Conservation (phyloP, 2,113 vertebrate genomes). For the Cercocebus atys region DNA sequence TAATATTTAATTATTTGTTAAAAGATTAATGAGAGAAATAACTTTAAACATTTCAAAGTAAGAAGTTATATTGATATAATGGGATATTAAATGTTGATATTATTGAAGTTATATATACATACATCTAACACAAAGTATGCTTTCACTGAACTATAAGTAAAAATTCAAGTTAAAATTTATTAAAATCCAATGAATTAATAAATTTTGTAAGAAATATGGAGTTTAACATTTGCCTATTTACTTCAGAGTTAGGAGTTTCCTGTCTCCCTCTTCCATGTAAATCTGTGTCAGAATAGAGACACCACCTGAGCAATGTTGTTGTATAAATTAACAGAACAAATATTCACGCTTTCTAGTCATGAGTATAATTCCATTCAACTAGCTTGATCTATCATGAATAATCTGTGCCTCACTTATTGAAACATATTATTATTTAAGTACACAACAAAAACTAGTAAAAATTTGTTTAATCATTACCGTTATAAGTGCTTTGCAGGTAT, state of each 20-base stretch:
- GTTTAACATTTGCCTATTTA: neutral
- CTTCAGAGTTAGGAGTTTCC: neutral
- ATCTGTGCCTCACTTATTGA: neutral
- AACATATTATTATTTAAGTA: neutral
- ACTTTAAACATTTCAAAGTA: neutral
- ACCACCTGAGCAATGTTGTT: neutral
- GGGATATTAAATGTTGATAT: neutral
- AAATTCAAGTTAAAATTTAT: neutral
- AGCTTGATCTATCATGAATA: neutral
- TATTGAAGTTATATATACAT: neutral
- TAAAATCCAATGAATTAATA: neutral
- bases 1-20: neutral
- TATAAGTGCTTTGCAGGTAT: neutral
- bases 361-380: neutral
- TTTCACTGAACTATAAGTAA: neutral
- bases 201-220: neutral
- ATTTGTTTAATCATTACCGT: neutral
- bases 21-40: neutral
- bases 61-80: neutral
- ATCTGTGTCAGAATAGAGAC: neutral
- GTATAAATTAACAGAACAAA: neutral
- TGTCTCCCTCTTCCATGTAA: neutral
- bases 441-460: neutral
- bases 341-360: neutral
- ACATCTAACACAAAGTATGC: neutral